phyloP scores from a whole-genome alignment of 1,140 invertebrate genomes.

The Zaprionus vittiger region DNA sequence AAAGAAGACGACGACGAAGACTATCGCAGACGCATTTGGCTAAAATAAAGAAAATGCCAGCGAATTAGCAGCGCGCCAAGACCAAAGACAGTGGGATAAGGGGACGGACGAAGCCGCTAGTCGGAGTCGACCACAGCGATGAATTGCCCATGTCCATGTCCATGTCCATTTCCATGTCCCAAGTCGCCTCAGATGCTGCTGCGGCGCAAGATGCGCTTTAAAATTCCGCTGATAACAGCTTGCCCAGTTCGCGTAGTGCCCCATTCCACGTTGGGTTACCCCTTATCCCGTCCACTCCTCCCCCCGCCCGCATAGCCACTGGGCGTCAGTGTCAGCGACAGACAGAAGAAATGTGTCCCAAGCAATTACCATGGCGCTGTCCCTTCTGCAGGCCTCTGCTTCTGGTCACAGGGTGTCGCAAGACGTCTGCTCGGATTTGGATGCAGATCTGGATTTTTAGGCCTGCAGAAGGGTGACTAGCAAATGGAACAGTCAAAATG shows the following conservation, averaged over 20 bases:
- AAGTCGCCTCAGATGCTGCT: constrained; percentile 36
- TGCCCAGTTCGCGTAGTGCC: background rate
- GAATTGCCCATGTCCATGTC: constrained; percentile 73
- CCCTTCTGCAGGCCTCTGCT: background rate
- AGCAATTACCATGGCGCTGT: constrained; percentile 64
- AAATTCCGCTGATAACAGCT: constrained; percentile 77
- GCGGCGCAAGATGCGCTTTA: constrained; percentile 69
- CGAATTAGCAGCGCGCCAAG: constrained; percentile 66
- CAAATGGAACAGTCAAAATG: background rate
- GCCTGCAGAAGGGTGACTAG: constrained; percentile 22
- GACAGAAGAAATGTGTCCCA: constrained; percentile 76
- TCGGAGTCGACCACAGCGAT: constrained; percentile 41
- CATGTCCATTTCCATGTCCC: constrained; percentile 56
- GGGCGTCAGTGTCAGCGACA: constrained; percentile 76
- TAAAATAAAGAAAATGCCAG: constrained; percentile 82
- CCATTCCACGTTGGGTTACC: background rate
- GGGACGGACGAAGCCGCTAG: background rate
- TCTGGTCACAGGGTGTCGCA: constrained; percentile 31
- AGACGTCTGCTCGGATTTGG: constrained; percentile 25
- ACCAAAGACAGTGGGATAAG: constrained; percentile 7
- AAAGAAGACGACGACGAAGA: constrained; percentile 15
- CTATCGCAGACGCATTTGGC: constrained; percentile 69
- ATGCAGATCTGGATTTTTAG: background rate
- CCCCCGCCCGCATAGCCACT: constrained; percentile 28
- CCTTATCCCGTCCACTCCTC: background rate